Evolutionary conservation across 2,797 vertebrate species (phyloP), one percentile per base, ranked within the genome.

Genomic region (Vireo griseus): DNA sequence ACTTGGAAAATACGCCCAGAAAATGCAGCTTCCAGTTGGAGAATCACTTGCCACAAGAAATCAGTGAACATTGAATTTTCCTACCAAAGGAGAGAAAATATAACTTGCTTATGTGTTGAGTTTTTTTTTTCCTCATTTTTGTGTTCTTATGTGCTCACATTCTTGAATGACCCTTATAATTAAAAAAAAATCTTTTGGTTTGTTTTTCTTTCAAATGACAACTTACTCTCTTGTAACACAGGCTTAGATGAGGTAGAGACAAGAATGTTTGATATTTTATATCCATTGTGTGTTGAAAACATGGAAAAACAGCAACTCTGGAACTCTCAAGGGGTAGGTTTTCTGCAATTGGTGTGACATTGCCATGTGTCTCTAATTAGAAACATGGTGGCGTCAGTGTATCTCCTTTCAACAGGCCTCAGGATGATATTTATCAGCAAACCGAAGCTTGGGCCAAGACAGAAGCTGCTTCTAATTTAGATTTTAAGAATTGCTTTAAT

Each of bases 381-480:
- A 63, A 93, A 57, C 96, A 80, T 6, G 89, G 75, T 97, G 94
- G 95, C 76, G 90, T 95, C 91, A 92, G 95, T 97, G 95, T 96
- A 96, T 98, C 91, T 97, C 77, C 95, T 97, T 97, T 96, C 92
- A 94, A 39, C 92, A 83, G 81, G 86, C 92, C 95, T 85, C 54
- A 40, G 93, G 82, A 92, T 88, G 95, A 97, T 97, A 95, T 86
- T 97, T 97, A 97, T 98, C 97, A 97, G 93, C 59, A 59, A 94
- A 78, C 85, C 65, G 14, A 93, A 83, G 63, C 63, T 78, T 69
- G 78, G 94, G 94, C 95, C 95, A 91, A 96, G 95, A 97, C 96
- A 94, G 93, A 92, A 94, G 90, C 94, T 97, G 93, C 95, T 97
- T 97, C 92, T 90, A 97, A 98, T 97, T 97, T 97, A 97, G 97